Percentiles rank a stretch among this genome's conserved stretches.
Conservation (phyloP, 2,113 vertebrate genomes). For the Dryoscopus gambensis region DNA sequence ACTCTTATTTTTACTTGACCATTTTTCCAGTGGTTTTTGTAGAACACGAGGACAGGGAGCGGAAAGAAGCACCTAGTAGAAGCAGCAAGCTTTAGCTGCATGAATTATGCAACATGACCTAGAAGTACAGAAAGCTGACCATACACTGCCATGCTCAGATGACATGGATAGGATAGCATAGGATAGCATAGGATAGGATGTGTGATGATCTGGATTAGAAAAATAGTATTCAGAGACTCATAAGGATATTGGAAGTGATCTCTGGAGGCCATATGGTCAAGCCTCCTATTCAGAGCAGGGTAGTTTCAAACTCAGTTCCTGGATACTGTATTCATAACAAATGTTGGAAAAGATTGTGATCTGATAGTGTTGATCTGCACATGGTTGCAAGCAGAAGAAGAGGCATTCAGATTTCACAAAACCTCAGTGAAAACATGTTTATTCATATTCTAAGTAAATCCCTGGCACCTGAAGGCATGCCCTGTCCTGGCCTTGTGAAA, state of each 20-base stretch:
- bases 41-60: neutral
- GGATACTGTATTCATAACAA: neutral
- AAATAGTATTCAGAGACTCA: neutral
- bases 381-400: neutral
- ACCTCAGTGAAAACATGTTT: neutral
- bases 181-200: neutral
- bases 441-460: neutral
- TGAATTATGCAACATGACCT: neutral
- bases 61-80: neutral
- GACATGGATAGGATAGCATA: neutral
- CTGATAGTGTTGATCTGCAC: neutral
- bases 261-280: neutral
- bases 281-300: neutral
- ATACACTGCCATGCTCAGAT: neutral
- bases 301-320: neutral
- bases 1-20: neutral
- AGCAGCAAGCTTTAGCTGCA: neutral
- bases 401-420: neutral
- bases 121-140: neutral
- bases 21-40: neutral
- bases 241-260: neutral
- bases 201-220: neutral
- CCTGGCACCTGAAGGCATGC: neutral
- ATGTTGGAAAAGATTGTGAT: neutral
- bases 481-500: neutral